Evolutionary conservation across 2,113 vertebrate species (phyloP).

Genomic region (Smithornis capensis): DNA sequence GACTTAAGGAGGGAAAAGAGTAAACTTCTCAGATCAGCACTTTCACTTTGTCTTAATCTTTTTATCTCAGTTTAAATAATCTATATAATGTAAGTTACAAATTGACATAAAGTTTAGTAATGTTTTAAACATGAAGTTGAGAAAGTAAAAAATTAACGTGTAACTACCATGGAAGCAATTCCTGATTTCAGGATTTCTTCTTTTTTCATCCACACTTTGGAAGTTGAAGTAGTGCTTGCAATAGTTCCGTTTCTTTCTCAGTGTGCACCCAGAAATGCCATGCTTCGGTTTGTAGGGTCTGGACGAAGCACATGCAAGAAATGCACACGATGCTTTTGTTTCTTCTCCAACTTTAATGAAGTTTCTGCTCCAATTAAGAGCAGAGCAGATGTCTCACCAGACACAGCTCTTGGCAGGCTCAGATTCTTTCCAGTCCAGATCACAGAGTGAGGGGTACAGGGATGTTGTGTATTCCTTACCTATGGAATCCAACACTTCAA

Average conservation of each 20-base stretch:
- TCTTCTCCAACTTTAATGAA: not conserved
- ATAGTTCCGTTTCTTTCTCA: not conserved
- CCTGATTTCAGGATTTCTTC: not conserved
- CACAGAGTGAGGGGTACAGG: not conserved
- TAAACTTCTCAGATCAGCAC: not conserved
- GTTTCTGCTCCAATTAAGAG: not conserved
- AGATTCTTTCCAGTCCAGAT: not conserved
- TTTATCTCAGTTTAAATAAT: not conserved
- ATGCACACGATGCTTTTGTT: not conserved
- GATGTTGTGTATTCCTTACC: not conserved
- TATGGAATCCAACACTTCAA: conserved; percentile 11
- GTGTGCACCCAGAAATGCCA: accelerated
- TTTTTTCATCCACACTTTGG: not conserved
- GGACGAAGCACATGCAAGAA: not conserved
- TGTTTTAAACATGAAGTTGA: not conserved
- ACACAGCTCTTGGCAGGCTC: not conserved
- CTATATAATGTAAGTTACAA: not conserved
- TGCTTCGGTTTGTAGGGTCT: not conserved
- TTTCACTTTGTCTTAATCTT: not conserved
- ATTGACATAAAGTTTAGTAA: not conserved
- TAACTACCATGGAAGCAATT: not conserved
- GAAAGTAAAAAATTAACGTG: not conserved
- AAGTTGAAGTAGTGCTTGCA: not conserved
- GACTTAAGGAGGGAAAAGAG: not conserved
- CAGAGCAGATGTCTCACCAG: not conserved